Conservation (phyloP, 2,888 invertebrate species). For the Diarsia brunnea region DNA sequence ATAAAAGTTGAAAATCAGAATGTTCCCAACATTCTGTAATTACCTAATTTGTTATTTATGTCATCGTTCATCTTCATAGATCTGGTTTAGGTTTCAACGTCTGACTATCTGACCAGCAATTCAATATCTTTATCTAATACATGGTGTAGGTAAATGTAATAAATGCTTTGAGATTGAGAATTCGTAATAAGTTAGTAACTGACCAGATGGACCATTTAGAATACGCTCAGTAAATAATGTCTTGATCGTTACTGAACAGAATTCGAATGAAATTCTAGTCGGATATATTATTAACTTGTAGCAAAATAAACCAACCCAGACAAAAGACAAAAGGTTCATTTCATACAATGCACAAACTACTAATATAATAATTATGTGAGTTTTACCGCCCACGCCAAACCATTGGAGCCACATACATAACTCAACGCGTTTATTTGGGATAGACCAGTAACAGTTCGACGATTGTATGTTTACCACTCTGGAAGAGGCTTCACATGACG, state of each 20-base stretch:
- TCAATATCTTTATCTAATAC: neutral
- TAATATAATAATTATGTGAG: neutral
- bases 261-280: neutral
- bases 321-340: slow-evolving; percentile 14
- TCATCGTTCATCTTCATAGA: neutral
- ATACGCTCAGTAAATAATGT: neutral
- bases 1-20: too few species aligned
- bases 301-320: slow-evolving; percentile 3
- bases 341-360: neutral
- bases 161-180: neutral
- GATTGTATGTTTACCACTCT: neutral
- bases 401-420: neutral
- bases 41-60: too few species aligned
- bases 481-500: neutral
- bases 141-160: neutral
- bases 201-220: neutral
- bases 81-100: neutral
- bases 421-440: neutral
- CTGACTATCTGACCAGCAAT: neutral
- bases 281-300: slow-evolving; percentile 18
- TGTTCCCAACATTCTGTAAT: neutral
- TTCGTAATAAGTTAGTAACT: neutral
- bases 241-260: neutral
- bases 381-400: neutral
- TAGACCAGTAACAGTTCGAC: neutral